Evolutionary conservation across 2,888 invertebrate species (phyloP).

Genomic region (Cinara cedri): DNA sequence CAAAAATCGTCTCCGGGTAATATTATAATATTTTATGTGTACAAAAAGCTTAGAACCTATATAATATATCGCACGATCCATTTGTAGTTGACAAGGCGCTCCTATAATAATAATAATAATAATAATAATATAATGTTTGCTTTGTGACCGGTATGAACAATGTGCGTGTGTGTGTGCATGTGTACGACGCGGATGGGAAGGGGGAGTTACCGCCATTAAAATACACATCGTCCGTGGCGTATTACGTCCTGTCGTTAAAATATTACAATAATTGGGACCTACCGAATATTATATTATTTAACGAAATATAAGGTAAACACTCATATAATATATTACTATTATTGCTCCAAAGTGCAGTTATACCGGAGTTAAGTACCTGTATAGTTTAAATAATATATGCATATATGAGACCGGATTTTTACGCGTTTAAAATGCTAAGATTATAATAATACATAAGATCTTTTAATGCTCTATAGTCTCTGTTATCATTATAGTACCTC

Average conservation of each 20-base stretch:
- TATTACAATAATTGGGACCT: constrained; percentile 44
- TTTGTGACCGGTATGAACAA: constrained; percentile 52
- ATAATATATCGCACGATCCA: constrained; percentile 47
- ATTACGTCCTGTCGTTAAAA: constrained; percentile 53
- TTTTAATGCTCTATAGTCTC: no score
- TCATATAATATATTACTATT: no score
- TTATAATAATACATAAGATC: no score
- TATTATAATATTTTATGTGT: not conserved
- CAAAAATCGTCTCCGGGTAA: constrained; percentile 52
- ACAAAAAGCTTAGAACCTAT: constrained; percentile 47
- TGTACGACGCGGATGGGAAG: no score
- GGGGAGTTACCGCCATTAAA: not conserved
- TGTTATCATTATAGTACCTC: no score
- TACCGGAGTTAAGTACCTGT: no score
- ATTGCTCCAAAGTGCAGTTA: no score
- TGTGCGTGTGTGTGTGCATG: not conserved
- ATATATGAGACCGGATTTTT: no score
- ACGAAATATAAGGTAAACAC: no score
- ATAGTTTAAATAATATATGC: no score
- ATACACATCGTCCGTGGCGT: not conserved
- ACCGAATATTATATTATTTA: not conserved
- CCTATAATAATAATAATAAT: no score
- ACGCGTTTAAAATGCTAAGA: no score
- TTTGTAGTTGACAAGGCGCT: constrained; percentile 56
- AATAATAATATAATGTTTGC: constrained; percentile 47